These are phyloP conservation scores for Microtus agrestis DNA, from an alignment of 2,797 vertebrate genomes.

Conservation along the genomic window DNA sequence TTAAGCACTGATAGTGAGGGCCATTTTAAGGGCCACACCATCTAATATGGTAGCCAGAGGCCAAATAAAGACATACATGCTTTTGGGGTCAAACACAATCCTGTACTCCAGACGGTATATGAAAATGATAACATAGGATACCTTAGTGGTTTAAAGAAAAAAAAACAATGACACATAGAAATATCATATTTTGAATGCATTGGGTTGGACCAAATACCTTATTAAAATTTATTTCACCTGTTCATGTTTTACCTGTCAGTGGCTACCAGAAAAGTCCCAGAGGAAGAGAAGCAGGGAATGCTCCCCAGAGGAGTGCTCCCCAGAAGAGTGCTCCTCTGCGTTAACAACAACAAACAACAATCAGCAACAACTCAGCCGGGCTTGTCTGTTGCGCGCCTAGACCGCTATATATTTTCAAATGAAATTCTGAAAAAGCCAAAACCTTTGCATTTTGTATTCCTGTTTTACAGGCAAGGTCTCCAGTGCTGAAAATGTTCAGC, in stretches of 20 bases:
- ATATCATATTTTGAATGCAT: not conserved
- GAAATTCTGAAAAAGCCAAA: not conserved
- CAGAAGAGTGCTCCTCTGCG: not conserved
- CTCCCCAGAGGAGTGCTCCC: not conserved
- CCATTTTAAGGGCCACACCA: not conserved
- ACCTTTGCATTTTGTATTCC: not conserved
- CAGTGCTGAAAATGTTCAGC: not conserved
- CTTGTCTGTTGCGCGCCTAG: not conserved
- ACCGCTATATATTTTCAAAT: not conserved
- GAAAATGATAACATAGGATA: not conserved
- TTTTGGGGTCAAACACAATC: not conserved
- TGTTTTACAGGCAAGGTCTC: constrained; percentile 5
- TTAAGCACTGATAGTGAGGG: not conserved
- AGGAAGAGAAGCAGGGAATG: not conserved
- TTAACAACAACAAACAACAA: no score
- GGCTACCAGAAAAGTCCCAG: constrained; percentile 1
- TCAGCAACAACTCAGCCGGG: not conserved
- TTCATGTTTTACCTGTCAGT: not conserved
- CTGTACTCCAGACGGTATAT: not conserved
- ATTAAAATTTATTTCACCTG: not conserved
- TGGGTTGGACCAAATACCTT: not conserved
- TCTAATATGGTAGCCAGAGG: not conserved
- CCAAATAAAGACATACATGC: accelerated
- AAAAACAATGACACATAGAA: not conserved
- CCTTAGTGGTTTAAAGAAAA: not conserved